Conservation (phyloP, 2,797 vertebrate genomes). For the Lagocephalus sceleratus region DNA sequence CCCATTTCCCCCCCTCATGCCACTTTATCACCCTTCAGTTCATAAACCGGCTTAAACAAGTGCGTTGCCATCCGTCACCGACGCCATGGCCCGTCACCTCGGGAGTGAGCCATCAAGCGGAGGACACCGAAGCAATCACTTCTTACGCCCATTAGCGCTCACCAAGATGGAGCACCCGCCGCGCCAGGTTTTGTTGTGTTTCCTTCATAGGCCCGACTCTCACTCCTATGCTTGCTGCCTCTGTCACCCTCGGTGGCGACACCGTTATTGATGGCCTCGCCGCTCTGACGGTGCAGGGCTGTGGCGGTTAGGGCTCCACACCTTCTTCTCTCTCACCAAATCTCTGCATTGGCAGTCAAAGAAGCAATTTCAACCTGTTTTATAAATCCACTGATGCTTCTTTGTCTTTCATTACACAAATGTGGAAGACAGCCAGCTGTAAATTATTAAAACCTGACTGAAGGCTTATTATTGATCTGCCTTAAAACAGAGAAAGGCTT, state of each 20-base stretch:
- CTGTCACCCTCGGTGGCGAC: conserved; percentile 56
- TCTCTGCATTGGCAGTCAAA: conserved; percentile 15
- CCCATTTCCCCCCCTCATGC: conserved; percentile 9
- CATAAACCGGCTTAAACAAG: conserved; percentile 82
- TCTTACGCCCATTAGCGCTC: conserved; percentile 61
- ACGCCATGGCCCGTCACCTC: conserved; percentile 58
- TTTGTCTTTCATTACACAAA: conserved; percentile 31
- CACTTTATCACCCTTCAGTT: conserved; percentile 50
- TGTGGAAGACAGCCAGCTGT: conserved; percentile 46
- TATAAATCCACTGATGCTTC: not conserved
- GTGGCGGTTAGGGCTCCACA: conserved; percentile 52
- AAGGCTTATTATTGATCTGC: conserved; percentile 69
- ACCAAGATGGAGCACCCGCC: conserved; percentile 64
- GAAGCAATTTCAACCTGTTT: too few species aligned
- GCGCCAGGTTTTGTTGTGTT: conserved; percentile 60
- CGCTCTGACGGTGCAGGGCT: conserved; percentile 64
- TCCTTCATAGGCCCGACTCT: conserved; percentile 58
- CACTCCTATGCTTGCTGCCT: conserved; percentile 43
- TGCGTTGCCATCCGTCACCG: conserved; percentile 68
- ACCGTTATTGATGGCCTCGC: conserved; percentile 72
- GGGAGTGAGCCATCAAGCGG: conserved; percentile 70
- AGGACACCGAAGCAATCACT: conserved; percentile 55
- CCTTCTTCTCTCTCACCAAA: conserved; percentile 28
- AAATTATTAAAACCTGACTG: conserved; percentile 73
- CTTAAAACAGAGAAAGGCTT: conserved; percentile 40